A percentile compares a stretch with the other conserved stretches of the same genome.
These are phyloP conservation scores for Argynnis bischoffii DNA, from an alignment of 2,888 invertebrate species.

Conservation along the genomic window DNA sequence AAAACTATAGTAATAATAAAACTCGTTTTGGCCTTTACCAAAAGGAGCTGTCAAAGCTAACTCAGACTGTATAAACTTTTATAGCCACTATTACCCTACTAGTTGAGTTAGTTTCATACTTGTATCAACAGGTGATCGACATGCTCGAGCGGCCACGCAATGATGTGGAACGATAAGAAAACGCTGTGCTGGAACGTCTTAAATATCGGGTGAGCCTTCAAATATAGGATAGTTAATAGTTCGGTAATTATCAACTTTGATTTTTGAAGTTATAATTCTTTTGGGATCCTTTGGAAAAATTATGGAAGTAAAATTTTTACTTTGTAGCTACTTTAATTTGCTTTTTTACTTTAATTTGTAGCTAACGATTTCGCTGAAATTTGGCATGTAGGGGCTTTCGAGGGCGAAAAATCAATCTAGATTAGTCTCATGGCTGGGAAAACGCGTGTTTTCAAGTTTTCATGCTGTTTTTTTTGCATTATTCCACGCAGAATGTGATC, in stretches of 20 bases:
- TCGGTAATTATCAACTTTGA: slow-evolving; percentile 4
- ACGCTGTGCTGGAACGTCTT: slow-evolving; percentile 12
- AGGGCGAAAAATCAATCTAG: too few relatives aligned
- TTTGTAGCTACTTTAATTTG: too few relatives aligned
- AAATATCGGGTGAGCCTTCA: neutral
- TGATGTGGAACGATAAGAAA: slow-evolving; percentile 33
- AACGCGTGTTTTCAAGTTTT: too few relatives aligned
- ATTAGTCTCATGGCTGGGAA: too few relatives aligned
- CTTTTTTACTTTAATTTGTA: too few relatives aligned
- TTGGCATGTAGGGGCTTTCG: too few relatives aligned
- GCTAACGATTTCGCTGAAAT: too few relatives aligned
- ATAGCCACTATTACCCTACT: slow-evolving; percentile 8
- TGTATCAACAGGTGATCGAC: slow-evolving; percentile 32
- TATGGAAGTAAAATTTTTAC: too few relatives aligned
- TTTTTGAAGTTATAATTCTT: too few relatives aligned
- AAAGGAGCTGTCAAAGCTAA: slow-evolving; percentile 11
- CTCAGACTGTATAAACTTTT: slow-evolving; percentile 19
- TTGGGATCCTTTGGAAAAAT: too few relatives aligned
- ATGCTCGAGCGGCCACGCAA: slow-evolving; percentile 28
- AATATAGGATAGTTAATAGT: slow-evolving; percentile 2
- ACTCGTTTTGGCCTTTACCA: neutral
- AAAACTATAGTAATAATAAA: neutral
- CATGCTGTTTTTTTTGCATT: too few relatives aligned
- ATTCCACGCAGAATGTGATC: too few relatives aligned
- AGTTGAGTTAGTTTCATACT: slow-evolving; percentile 6